These are phyloP conservation scores for Eueides isabella DNA, from an alignment of 1,140 invertebrate genomes.

Conservation along the genomic window DNA sequence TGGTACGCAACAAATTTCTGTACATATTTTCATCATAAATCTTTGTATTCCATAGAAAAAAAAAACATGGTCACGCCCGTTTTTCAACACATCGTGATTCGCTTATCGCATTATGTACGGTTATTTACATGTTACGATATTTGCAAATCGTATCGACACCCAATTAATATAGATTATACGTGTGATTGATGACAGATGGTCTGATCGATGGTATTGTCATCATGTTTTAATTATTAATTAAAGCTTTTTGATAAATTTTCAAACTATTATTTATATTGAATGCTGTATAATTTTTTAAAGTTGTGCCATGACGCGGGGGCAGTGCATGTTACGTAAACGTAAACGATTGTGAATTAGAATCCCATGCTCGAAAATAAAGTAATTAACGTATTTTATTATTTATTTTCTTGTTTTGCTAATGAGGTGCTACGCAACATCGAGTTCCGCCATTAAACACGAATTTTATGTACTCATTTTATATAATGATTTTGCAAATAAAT, in stretches of 20 bases:
- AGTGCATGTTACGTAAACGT: no score
- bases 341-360: no score
- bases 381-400: no score
- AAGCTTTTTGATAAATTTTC: neutral
- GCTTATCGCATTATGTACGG: constrained; percentile 45
- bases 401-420: no score
- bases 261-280: neutral
- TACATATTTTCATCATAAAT: constrained; percentile 12
- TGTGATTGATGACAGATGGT: neutral
- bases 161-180: constrained; percentile 13
- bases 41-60: constrained; percentile 2
- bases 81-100: constrained; percentile 47
- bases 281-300: no score
- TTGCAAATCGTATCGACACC: constrained; percentile 17
- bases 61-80: constrained; percentile 22
- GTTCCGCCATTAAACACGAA: no score
- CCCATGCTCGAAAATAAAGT: no score
- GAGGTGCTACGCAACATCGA: no score
- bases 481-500: no score
- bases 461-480: no score
- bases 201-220: constrained; percentile 6
- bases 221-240: constrained; percentile 5
- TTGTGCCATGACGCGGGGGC: no score
- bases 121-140: constrained; percentile 42
- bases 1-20: neutral